phyloP scores from a whole-genome alignment of 2,113 vertebrate species.

The Anser brachyrhynchus region DNA sequence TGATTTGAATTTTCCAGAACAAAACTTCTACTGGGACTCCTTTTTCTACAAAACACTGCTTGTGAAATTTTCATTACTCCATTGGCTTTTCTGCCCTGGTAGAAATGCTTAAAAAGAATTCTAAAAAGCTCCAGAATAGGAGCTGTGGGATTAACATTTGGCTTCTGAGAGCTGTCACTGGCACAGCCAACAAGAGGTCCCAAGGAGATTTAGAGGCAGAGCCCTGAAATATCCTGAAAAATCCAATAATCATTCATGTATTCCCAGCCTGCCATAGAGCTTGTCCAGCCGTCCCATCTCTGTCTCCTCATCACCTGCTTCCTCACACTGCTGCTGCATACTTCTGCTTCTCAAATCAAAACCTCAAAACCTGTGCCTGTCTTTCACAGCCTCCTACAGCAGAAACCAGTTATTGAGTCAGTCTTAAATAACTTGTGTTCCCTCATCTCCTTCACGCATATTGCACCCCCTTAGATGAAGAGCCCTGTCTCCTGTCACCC shows the following conservation, averaged over 20 bases:
- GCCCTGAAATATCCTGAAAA: background rate
- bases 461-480: background rate
- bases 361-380: background rate
- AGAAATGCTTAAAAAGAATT: background rate
- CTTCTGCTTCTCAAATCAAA: background rate
- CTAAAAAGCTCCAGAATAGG: background rate
- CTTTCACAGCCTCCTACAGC: background rate
- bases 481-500: background rate
- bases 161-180: background rate
- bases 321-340: background rate
- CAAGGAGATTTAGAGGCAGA: background rate
- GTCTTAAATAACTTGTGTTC: background rate
- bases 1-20: background rate
- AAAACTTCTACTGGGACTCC: background rate
- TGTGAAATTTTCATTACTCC: background rate
- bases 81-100: background rate
- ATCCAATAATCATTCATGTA: background rate
- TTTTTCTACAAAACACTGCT: background rate
- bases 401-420: background rate
- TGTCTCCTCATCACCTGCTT: background rate
- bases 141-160: background rate
- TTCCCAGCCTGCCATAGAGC: background rate
- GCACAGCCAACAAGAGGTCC: background rate
- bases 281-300: background rate
- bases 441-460: background rate